Evolutionary conservation across 2,797 vertebrate genomes (phyloP).

Genomic region (Masticophis lateralis): DNA sequence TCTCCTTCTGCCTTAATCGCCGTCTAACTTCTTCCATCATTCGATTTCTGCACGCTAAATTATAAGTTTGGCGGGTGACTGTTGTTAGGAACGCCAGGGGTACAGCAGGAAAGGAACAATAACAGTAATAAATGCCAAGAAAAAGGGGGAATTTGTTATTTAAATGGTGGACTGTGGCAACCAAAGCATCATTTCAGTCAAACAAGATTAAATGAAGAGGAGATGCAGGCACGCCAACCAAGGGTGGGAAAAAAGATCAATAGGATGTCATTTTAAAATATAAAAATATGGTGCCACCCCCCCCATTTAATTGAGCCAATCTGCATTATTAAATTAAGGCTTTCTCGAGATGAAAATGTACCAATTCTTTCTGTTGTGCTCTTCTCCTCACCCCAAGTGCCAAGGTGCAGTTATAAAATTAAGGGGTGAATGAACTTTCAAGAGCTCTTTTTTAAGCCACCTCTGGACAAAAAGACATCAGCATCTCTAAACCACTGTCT

Average conservation of each 20-base stretch:
- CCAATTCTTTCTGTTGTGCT: background rate
- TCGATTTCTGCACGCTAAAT: background rate
- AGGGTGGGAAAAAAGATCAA: background rate
- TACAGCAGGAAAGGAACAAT: background rate
- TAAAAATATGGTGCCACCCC: background rate
- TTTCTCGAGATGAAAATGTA: background rate
- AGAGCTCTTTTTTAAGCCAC: background rate
- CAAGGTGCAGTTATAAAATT: background rate
- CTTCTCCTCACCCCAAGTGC: background rate
- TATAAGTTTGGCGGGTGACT: background rate
- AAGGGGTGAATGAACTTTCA: background rate
- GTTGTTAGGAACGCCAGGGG: background rate
- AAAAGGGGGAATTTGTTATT: constrained; percentile 17
- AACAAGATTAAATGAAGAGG: background rate
- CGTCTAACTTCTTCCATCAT: background rate
- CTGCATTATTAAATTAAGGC: constrained; percentile 5
- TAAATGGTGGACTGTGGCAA: background rate
- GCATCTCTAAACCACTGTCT: no score
- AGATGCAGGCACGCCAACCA: background rate
- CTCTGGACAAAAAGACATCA: background rate
- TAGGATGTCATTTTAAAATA: background rate
- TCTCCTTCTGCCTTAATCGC: background rate
- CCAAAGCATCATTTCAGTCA: rapidly evolving
- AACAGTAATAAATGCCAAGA: background rate
- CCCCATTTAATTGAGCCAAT: constrained; percentile 19